These are phyloP conservation scores for Corythaeola cristata DNA, from an alignment of 2,113 vertebrate species.

Conservation along the genomic window DNA sequence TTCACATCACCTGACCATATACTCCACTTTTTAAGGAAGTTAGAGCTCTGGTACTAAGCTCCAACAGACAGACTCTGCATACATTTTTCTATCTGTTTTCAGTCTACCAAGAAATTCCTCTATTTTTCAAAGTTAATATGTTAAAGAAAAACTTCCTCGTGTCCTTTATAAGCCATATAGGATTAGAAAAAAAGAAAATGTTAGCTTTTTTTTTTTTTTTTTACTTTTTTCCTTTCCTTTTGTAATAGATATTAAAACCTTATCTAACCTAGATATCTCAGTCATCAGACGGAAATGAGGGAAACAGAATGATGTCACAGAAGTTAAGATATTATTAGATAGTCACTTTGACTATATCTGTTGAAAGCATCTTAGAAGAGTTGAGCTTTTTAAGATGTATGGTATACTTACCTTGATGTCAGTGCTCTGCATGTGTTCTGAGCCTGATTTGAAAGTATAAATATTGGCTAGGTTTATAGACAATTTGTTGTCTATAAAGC, in stretches of 20 bases:
- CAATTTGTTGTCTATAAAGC: not conserved
- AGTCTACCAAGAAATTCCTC: not conserved
- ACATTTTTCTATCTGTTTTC: not conserved
- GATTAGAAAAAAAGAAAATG: not conserved
- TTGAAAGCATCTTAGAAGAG: not conserved
- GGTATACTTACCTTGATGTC: not conserved
- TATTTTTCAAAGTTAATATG: not conserved
- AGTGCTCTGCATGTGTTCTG: not conserved
- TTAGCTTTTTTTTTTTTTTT: too few species aligned
- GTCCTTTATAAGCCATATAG: rapidly evolving
- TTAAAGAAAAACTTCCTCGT: not conserved
- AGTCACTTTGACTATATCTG: not conserved
- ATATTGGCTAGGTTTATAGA: not conserved
- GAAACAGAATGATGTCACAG: not conserved
- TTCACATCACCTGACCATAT: not conserved
- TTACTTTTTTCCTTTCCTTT: not conserved
- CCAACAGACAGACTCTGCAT: not conserved
- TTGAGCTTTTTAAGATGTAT: rapidly evolving
- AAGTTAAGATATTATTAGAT: not conserved
- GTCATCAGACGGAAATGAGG: not conserved
- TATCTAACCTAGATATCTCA: not conserved
- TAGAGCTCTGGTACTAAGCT: not conserved
- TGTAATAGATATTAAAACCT: not conserved
- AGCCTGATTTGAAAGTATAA: not conserved
- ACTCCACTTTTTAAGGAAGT: not conserved